A percentile compares a stretch with the other conserved stretches of the same genome.
These are phyloP conservation scores for Xiphophorus couchianus DNA, from an alignment of 2,113 vertebrate genomes.

Conservation along the genomic window DNA sequence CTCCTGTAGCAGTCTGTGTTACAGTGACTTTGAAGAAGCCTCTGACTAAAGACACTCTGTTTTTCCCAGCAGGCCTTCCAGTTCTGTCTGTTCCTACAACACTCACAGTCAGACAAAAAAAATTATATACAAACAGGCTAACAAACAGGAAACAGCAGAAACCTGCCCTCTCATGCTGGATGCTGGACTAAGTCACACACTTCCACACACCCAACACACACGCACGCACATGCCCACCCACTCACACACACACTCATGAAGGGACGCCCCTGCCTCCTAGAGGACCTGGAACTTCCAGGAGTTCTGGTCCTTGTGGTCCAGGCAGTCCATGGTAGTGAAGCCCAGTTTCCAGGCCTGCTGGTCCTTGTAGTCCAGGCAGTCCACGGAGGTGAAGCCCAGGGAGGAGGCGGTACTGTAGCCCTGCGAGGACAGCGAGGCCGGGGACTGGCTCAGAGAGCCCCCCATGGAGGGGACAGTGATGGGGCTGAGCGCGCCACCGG, in stretches of 20 bases:
- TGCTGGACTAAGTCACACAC: slow-evolving; percentile 15
- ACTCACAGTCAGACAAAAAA: slow-evolving; percentile 42
- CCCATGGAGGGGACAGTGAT: slow-evolving; percentile 83
- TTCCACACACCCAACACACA: neutral
- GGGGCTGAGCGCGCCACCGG: slow-evolving; percentile 83
- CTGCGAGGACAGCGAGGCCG: slow-evolving; percentile 82
- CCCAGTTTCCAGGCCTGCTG: slow-evolving; percentile 87
- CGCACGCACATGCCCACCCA: neutral
- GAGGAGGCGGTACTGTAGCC: slow-evolving; percentile 82
- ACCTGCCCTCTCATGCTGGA: slow-evolving; percentile 5
- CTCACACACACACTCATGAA: neutral
- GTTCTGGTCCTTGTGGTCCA: slow-evolving; percentile 89
- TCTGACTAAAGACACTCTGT: no score
- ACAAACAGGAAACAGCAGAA: slow-evolving; percentile 47
- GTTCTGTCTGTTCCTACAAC: slow-evolving; percentile 37
- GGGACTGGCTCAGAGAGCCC: slow-evolving; percentile 84
- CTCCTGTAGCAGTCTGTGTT: no score
- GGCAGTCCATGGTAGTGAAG: slow-evolving; percentile 86
- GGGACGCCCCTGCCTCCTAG: slow-evolving; percentile 56
- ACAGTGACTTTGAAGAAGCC: no score
- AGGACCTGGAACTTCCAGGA: slow-evolving; percentile 91
- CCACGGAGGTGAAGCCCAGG: slow-evolving; percentile 84
- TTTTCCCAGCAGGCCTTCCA: neutral
- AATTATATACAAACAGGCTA: neutral
- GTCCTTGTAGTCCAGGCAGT: slow-evolving; percentile 90